A percentile compares a stretch with the other conserved stretches of the same genome.
These are phyloP conservation scores for Busseola fusca DNA, from an alignment of 2,888 invertebrate species.

Conservation along the genomic window DNA sequence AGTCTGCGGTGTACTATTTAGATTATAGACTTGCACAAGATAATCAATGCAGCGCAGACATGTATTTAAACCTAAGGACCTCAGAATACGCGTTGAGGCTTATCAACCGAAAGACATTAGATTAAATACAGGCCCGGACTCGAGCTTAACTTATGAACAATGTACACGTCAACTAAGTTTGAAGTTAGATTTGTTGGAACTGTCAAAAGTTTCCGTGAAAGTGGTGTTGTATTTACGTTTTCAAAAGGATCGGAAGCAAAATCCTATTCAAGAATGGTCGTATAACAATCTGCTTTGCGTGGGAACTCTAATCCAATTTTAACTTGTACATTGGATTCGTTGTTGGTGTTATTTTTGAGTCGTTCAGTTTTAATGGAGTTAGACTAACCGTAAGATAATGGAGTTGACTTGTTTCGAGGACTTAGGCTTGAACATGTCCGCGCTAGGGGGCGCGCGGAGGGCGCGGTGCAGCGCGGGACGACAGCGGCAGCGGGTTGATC, in stretches of 20 bases:
- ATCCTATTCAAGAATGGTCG: constrained; percentile 39
- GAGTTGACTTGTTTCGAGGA: background rate
- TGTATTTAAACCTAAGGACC: constrained; percentile 14
- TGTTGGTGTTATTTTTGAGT: constrained; percentile 34
- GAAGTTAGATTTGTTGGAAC: constrained; percentile 54
- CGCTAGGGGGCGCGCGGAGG: too few relatives aligned
- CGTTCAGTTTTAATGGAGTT: constrained; percentile 24
- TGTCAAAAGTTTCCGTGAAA: constrained; percentile 50
- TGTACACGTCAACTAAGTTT: constrained; percentile 46
- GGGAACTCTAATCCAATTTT: constrained; percentile 49
- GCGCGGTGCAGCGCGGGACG: too few relatives aligned
- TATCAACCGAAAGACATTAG: constrained; percentile 44
- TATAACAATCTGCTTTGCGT: constrained; percentile 51
- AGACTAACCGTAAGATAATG: background rate
- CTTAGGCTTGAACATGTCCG: too few relatives aligned
- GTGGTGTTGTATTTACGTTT: constrained; percentile 53
- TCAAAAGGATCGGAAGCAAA: constrained; percentile 41
- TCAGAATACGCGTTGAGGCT: constrained; percentile 36
- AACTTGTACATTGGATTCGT: constrained; percentile 41
- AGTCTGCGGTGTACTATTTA: too few relatives aligned
- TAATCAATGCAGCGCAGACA: constrained; percentile 25
- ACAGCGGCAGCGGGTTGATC: too few relatives aligned
- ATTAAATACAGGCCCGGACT: constrained; percentile 55
- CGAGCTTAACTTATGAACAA: constrained; percentile 34
- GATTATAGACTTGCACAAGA: background rate